Evolutionary conservation across 2,113 vertebrate genomes (phyloP), one percentile per base, ranked within the genome.

Genomic region (Cromileptes altivelis): DNA sequence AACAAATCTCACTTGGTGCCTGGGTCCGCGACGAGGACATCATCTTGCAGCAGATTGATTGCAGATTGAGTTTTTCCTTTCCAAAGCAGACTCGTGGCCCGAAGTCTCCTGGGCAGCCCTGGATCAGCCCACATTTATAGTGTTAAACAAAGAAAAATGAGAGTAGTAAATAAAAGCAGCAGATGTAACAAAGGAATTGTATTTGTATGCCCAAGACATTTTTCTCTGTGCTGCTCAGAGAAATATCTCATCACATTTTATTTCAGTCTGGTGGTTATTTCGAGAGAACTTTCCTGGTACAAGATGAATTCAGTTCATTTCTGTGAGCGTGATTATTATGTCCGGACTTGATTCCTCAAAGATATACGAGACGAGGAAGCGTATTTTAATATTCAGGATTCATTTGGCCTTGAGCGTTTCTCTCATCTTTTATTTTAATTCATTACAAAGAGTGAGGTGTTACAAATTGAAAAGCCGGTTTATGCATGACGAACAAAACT

Each of bases 61-160:
- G 97, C 97, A 0, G 97, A 94, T 72, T 97, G 95, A 0, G 97
- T 99, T 74, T 82, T 97, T 25, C 97, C 97, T 75, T 93, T 96
- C 97, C 97, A 99, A 12, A 98, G 94, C 78, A 98, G 95, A 2
- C 91, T 97, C 45, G 97, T 99, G 49, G 96, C 95, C 1, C 97
- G 61, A 50, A 99, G 96, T 81, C 96, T 94, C 62, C 98, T 93
- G 65, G 97, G 97, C 1, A 99, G 90, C n/a, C 97, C 97, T 98
- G 85, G 13, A 85, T 68, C 78, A 49, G 11, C 13, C 42, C 57
- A 63, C 1, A 58, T 27, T 15, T n/a, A 72, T 33, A 52, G 42
- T 21, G 53, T 65, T 42, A 4, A 70, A 60, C 15, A 49, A 63
- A 55, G 23, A 53, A 30, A 21, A 37, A 37, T 45, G 1, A 45